Base-by-base conservation (phyloP, 2,797 vertebrate species). In the Halcyon smyrnensis region DNA sequence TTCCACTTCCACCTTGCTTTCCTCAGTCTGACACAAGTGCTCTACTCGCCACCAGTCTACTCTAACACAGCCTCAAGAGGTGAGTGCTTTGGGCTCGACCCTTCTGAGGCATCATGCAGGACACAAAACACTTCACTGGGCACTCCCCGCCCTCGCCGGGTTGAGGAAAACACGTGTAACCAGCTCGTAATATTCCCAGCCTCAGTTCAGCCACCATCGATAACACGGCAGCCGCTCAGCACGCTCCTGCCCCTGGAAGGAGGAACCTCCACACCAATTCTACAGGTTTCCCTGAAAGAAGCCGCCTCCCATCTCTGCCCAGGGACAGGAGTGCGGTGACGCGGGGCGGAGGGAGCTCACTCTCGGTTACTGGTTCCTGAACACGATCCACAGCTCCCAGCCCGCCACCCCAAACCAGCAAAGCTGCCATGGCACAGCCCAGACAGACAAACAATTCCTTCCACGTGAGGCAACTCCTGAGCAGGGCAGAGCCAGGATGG, bases 391-490 rank as follows among this genome's bases (percentile, higher is more conserved):
- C 76, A 37, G 91, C 84, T 34, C 36, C 82, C 7, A 4, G 12
- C 60, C 75, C 32, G 36, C 79, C 60, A 5, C 36, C 59, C 93
- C 4, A 3, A 65, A 34, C 60, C 78, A 9, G 57, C 43, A 1
- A 1, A 32, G 84, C 48, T 81, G 30, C 86, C 76, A 34, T 0
- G 25, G 90, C 4, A 0, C 32, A 5, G 48, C 46, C 25, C 70
- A 14, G 19, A 50, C 57, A 85, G 62, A 56, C 74, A 92, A 87
- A 86, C 90, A 85, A 82, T 50, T 90, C 93, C 83, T 90, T 73
- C 93, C 57, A 17, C 1, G 2, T 15, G 64, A 93, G 68, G 51
- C 95, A 89, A 57, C 82, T 87, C 91, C 81, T 41, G 5, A 64
- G 1, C 34, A 27, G 70, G 82, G 64, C 12, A 65, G 62, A 51